These are phyloP conservation scores for Lymantria monacha DNA, from an alignment of 2,888 invertebrate species.

Conservation along the genomic window DNA sequence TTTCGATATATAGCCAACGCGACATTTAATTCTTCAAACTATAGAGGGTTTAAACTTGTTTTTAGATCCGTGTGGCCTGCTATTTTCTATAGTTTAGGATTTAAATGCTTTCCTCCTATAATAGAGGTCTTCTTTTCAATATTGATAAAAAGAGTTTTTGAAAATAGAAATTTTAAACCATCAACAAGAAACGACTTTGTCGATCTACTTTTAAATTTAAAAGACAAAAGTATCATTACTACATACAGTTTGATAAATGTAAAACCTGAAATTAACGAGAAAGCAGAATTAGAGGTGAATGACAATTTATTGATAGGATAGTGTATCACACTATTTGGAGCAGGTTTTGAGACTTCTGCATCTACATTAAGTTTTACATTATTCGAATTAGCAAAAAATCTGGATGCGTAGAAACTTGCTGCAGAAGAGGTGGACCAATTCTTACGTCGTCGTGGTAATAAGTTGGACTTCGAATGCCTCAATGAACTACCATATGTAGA, in stretches of 20 bases:
- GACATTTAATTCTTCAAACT: slow-evolving; percentile 37
- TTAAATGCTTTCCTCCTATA: slow-evolving; percentile 35
- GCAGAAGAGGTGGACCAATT: slow-evolving; percentile 49
- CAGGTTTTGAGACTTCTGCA: slow-evolving; percentile 58
- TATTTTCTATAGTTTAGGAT: slow-evolving; percentile 46
- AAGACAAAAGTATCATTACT: slow-evolving; percentile 36
- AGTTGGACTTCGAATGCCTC: slow-evolving; percentile 44
- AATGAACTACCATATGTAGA: slow-evolving; percentile 49
- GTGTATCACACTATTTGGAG: slow-evolving; percentile 69
- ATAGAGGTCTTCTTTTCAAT: slow-evolving; percentile 40
- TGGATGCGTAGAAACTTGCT: slow-evolving; percentile 33
- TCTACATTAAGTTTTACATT: slow-evolving; percentile 42
- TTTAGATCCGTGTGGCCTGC: slow-evolving; percentile 46
- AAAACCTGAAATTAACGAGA: slow-evolving; percentile 31
- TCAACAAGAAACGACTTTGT: slow-evolving; percentile 50
- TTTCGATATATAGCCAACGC: slow-evolving; percentile 37
- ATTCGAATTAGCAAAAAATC: slow-evolving; percentile 50
- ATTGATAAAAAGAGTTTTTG: slow-evolving; percentile 41
- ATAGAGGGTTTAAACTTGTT: slow-evolving; percentile 33
- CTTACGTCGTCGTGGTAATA: slow-evolving; percentile 33
- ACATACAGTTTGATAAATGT: slow-evolving; percentile 44
- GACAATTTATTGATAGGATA: slow-evolving; percentile 73
- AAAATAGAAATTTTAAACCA: slow-evolving; percentile 37
- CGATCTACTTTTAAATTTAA: slow-evolving; percentile 46
- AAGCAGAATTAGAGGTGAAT: slow-evolving; percentile 42